These are phyloP conservation scores for Macquaria australasica DNA, from an alignment of 2,113 vertebrate genomes.

Conservation along the genomic window DNA sequence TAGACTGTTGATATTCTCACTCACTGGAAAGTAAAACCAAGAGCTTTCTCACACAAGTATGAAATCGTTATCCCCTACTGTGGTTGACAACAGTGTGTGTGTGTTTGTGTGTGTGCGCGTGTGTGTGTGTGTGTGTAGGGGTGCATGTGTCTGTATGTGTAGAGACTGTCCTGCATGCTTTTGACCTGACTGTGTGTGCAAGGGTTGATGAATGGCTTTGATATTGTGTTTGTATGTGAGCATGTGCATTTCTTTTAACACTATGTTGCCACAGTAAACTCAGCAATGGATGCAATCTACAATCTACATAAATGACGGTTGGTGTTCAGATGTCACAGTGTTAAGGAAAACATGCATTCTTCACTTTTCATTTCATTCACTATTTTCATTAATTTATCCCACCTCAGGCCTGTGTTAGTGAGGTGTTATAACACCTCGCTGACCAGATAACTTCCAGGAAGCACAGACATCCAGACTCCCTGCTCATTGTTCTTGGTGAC, in stretches of 20 bases:
- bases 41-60: constrained; percentile 33
- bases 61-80: constrained; percentile 38
- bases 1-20: constrained; percentile 33
- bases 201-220: constrained; percentile 20
- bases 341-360: too few relatives aligned
- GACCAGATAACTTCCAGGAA: too few relatives aligned
- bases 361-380: too few relatives aligned
- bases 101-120: constrained; percentile 4
- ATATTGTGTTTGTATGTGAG: neutral
- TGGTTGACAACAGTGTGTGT: constrained; percentile 1
- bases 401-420: too few relatives aligned
- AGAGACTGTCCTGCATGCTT: neutral
- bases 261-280: neutral
- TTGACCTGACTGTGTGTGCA: neutral
- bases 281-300: too few relatives aligned
- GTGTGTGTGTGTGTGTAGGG: neutral
- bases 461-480: too few relatives aligned
- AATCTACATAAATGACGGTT: too few relatives aligned
- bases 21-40: constrained; percentile 17
- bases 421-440: too few relatives aligned
- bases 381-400: too few relatives aligned
- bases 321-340: too few relatives aligned
- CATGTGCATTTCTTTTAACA: neutral
- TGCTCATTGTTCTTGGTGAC: too few relatives aligned
- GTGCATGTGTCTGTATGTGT: too few relatives aligned